Evolutionary conservation across 1,140 invertebrate species (phyloP).

Genomic region (Conus betulinus): DNA sequence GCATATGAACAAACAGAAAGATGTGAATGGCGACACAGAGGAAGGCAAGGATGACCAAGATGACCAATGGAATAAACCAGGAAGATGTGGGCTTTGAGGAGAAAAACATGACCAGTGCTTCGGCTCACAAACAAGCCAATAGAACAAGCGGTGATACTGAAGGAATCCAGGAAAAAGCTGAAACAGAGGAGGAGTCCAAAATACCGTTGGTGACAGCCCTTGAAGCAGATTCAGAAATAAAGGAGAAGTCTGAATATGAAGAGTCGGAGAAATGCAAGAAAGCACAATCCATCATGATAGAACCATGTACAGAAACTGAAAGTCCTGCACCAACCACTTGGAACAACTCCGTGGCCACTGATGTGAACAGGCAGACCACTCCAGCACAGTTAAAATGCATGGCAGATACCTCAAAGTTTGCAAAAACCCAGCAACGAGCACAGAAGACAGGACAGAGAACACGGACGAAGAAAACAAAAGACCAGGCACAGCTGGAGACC

Average conservation of each 20-base stretch:
- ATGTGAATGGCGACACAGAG: background rate
- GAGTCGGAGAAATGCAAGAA: background rate
- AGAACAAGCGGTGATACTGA: too few species aligned
- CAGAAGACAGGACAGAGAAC: background rate
- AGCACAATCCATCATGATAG: background rate
- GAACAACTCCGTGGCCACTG: background rate
- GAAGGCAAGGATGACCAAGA: background rate
- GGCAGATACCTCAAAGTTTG: background rate
- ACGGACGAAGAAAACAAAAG: background rate
- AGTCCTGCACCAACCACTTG: background rate
- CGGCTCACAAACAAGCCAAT: too few species aligned
- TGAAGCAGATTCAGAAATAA: background rate
- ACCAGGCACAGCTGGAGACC: background rate
- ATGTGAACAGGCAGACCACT: background rate
- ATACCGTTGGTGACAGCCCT: background rate
- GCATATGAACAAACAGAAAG: background rate
- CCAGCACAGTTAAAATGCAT: background rate
- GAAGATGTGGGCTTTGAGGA: too few species aligned
- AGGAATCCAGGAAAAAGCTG: background rate
- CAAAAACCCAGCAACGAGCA: background rate
- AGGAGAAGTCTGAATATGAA: background rate
- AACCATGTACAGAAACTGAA: background rate
- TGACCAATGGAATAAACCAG: background rate
- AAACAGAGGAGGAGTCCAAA: background rate
- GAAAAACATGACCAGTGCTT: too few species aligned